Conservation (phyloP, 92 coral and sea anemone species). For the Parazoanthus darwini region DNA sequence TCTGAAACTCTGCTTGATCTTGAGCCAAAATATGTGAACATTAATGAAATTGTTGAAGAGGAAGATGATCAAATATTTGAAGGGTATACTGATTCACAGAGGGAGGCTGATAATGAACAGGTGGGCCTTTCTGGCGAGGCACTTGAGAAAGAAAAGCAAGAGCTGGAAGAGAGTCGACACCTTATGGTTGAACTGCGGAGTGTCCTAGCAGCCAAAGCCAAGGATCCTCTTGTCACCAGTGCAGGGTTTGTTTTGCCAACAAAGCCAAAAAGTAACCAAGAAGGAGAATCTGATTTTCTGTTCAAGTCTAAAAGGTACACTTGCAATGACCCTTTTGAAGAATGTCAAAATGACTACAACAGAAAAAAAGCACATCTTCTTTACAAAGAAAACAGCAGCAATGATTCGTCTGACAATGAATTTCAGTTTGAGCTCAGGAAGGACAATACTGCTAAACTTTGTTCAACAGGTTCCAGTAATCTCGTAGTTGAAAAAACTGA, state of each 20-base stretch:
- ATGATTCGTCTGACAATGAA: not conserved
- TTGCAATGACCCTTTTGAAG: not conserved
- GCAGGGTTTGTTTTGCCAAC: slow-evolving; percentile 80
- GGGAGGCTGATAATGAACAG: slow-evolving; percentile 42
- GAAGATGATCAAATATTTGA: slow-evolving; percentile 83
- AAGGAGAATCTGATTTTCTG: not conserved
- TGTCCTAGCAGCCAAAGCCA: slow-evolving; percentile 77
- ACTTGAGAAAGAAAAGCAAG: slow-evolving; percentile 63
- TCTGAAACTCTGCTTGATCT: slow-evolving; percentile 27
- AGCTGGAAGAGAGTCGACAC: slow-evolving; percentile 71
- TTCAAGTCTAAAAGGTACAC: not conserved
- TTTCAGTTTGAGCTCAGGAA: not conserved
- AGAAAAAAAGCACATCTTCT: not conserved
- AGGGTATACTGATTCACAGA: slow-evolving; percentile 77
- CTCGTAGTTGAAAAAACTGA: slow-evolving; percentile 4
- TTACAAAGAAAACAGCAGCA: not conserved
- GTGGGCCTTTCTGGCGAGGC: slow-evolving; percentile 58
- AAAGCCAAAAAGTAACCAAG: not conserved
- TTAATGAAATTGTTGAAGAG: slow-evolving; percentile 1
- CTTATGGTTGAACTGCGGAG: slow-evolving; percentile 84
- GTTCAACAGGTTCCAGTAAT: not conserved
- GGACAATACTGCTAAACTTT: not conserved
- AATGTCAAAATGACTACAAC: not conserved
- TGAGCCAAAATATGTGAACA: not conserved
- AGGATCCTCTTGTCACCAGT: slow-evolving; percentile 78